Evolutionary conservation across 1,140 invertebrate genomes (phyloP).

Genomic region (Drosophila kanapiae): DNA sequence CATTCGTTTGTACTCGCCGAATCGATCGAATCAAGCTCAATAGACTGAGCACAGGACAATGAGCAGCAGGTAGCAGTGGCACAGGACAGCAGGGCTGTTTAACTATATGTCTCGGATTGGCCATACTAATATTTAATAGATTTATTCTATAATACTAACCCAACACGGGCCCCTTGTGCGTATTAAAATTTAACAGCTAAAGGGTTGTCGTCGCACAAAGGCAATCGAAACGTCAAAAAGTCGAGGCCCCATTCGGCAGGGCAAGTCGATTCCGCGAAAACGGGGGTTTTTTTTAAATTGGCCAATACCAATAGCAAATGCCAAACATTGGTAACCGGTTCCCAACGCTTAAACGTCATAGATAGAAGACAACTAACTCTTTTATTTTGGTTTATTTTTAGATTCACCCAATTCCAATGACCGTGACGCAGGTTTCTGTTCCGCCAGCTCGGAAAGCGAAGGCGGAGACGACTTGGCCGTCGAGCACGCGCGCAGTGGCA

Average conservation of each 20-base stretch:
- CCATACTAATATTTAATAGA: too few relatives aligned
- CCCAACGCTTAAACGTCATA: conserved; percentile 23
- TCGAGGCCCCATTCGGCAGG: conserved; percentile 7
- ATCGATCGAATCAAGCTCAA: not conserved
- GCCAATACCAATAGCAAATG: conserved; percentile 27
- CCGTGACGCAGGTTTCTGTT: conserved; percentile 90
- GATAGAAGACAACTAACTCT: conserved; percentile 50
- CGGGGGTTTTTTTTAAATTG: conserved; percentile 48
- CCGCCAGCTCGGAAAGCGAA: conserved; percentile 86
- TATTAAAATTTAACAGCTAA: conserved; percentile 8
- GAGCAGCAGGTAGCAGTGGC: too few relatives aligned
- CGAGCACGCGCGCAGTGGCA: conserved; percentile 65
- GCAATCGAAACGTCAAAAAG: not conserved
- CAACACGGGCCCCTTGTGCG: not conserved
- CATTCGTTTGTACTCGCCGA: conserved; percentile 12
- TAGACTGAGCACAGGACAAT: conserved; percentile 2
- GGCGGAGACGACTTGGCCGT: conserved; percentile 86
- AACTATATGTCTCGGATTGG: not conserved
- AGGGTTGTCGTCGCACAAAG: conserved; percentile 19
- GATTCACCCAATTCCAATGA: conserved; percentile 86
- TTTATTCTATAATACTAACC: not conserved
- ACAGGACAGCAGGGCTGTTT: not conserved
- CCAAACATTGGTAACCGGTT: conserved; percentile 39
- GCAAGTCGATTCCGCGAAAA: conserved; percentile 41
- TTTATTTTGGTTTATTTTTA: conserved; percentile 57